Evolutionary conservation across 2,888 invertebrate species (phyloP).

Genomic region (Cerceris ruficornis): DNA sequence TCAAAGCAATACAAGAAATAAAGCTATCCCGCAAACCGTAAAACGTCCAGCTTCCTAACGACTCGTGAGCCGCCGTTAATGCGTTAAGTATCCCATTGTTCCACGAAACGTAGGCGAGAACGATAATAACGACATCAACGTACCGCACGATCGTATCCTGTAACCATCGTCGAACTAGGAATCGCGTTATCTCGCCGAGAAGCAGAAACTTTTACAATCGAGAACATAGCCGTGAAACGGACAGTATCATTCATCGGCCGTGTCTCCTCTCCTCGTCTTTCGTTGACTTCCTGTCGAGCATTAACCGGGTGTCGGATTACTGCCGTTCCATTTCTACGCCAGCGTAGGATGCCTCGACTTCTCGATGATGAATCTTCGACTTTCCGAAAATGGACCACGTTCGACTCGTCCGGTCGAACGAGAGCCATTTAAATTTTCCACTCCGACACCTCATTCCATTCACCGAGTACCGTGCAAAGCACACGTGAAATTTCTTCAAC

Average conservation of each 20-base stretch:
- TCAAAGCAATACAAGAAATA: too few species aligned
- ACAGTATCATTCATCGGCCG: slow-evolving; percentile 45
- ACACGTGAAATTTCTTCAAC: too few species aligned
- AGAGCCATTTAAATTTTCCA: too few species aligned
- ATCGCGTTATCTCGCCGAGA: neutral
- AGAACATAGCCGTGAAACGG: slow-evolving; percentile 32
- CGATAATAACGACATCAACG: too few species aligned
- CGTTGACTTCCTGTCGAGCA: slow-evolving; percentile 60
- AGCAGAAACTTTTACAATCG: slow-evolving; percentile 25
- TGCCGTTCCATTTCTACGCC: slow-evolving; percentile 59
- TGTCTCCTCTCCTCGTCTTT: slow-evolving; percentile 47
- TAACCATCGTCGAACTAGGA: neutral
- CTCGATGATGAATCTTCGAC: slow-evolving; percentile 35
- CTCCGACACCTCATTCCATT: too few species aligned
- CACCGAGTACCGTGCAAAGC: too few species aligned
- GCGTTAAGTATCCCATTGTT: too few species aligned
- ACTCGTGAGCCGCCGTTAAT: too few species aligned
- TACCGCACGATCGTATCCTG: neutral
- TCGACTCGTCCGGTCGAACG: neutral
- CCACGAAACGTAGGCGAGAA: too few species aligned
- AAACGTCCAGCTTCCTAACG: too few species aligned
- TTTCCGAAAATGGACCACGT: neutral
- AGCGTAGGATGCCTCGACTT: slow-evolving; percentile 49
- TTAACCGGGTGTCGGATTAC: slow-evolving; percentile 66
- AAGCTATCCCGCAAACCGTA: too few species aligned